Evolutionary conservation across 2,888 invertebrate genomes (phyloP).

Genomic region (Abscondita cerata): DNA sequence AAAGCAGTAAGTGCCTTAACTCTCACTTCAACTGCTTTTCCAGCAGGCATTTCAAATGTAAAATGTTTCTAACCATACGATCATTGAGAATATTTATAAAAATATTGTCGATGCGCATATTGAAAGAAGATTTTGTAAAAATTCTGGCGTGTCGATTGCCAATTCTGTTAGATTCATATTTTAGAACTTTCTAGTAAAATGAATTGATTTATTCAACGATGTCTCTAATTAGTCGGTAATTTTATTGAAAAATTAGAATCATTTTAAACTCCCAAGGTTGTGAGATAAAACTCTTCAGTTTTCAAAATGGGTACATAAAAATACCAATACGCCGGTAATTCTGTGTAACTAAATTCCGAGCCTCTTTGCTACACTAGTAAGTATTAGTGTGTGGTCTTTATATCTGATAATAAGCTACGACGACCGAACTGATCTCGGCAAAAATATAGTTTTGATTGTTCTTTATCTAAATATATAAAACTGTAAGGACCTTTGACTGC

Average conservation of each 20-base stretch:
- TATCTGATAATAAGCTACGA: slow-evolving; percentile 77
- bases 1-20: slow-evolving; percentile 67
- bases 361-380: slow-evolving; percentile 66
- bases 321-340: slow-evolving; percentile 71
- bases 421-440: slow-evolving; percentile 86
- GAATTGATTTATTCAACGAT: slow-evolving; percentile 51
- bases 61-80: too few species aligned
- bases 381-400: slow-evolving; percentile 55
- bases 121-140: too few species aligned
- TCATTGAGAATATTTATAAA: too few species aligned
- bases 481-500: slow-evolving; percentile 83
- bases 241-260: slow-evolving; percentile 52
- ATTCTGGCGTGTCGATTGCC: too few species aligned
- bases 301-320: slow-evolving; percentile 62
- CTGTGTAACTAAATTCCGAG: slow-evolving; percentile 62
- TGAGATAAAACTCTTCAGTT: slow-evolving; percentile 55
- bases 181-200: slow-evolving; percentile 21
- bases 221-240: slow-evolving; percentile 52
- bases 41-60: slow-evolving; percentile 61
- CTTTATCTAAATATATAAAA: slow-evolving; percentile 76
- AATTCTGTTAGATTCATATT: too few species aligned
- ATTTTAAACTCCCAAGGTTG: slow-evolving; percentile 57
- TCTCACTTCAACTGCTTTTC: slow-evolving; percentile 67
- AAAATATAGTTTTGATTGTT: slow-evolving; percentile 71
- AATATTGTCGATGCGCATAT: slow-evolving; percentile 52